Percentiles rank a stretch among this genome's conserved stretches.
Conservation (phyloP, 2,888 invertebrate species). For the Heliconius hortense region DNA sequence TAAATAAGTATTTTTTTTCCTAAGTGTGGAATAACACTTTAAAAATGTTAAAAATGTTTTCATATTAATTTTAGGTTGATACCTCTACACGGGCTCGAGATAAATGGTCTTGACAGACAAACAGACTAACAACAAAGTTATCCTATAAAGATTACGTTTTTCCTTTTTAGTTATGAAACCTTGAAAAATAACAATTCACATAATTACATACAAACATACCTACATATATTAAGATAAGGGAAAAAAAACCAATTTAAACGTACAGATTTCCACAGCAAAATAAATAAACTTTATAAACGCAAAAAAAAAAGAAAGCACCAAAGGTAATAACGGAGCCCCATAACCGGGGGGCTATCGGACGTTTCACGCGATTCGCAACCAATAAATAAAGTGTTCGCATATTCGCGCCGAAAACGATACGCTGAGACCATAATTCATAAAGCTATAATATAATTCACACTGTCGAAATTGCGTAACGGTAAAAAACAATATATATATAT, state of each 20-base stretch:
- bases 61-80: too few relatives aligned
- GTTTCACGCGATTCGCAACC: constrained; percentile 24
- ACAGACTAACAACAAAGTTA: too few relatives aligned
- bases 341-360: constrained; percentile 26
- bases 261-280: neutral
- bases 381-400: constrained; percentile 53
- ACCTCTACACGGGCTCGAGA: too few relatives aligned
- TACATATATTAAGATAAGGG: neutral
- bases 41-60: too few relatives aligned
- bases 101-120: too few relatives aligned
- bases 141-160: too few relatives aligned
- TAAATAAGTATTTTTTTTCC: too few relatives aligned
- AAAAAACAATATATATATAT: constrained; percentile 54
- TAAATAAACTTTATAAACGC: neutral
- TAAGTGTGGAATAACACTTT: too few relatives aligned
- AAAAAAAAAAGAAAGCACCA: neutral
- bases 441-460: constrained; percentile 69
- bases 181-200: neutral
- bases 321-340: constrained; percentile 15
- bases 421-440: constrained; percentile 64
- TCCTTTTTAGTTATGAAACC: too few relatives aligned
- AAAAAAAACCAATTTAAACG: constrained; percentile 1
- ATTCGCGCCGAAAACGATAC: constrained; percentile 52
- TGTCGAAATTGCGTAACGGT: constrained; percentile 57
- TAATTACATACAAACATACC: neutral